Evolutionary conservation across 2,888 invertebrate species (phyloP), one percentile per base, ranked within the genome.

Genomic region (Acleris holmiana): DNA sequence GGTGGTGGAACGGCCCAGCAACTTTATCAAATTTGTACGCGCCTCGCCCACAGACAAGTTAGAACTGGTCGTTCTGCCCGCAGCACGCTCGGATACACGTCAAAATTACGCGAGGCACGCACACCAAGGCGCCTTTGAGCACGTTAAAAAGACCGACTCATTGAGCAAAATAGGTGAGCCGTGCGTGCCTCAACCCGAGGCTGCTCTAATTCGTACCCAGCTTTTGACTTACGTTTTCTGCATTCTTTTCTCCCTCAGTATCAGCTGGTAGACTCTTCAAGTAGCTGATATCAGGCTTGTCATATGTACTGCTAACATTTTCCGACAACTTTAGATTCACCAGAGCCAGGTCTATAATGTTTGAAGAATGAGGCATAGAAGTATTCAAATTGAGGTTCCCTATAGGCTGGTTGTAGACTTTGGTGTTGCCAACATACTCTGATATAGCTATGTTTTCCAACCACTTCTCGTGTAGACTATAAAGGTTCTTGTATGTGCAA

Each of bases 261-360:
- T 88, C 83, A 71, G 84, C 77, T 1, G 82, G 71, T 64, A 93
- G 79, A 57, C 67, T 80, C 69, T 86, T 80, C 23, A 92, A 74
- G 77, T 90, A 84, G 68, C 77, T 87, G 61, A 92, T 82, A 76
- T 93, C 88, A 71, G 88, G 85, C 71, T 93, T 90, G 23, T 86
- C 88, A 53, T 91, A 80, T 48, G 90, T 81, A 74, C 87, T 88
- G 76, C 85, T 84, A 4, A 96, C 84, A 71, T 94, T 93, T 76
- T 95, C 94, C 0, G 95, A 93, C 46, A 96, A 82, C 71, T 94
- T 94, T 73, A 93, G 85, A 80, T 94, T 95, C 0, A 93, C 93
- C 47, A 93, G 90, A 3, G 94, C 86, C 72, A 96, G 83, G 74
- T 96, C 96, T 44, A 95, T 78, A 63, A 95, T 93, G 80, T 94